phyloP scores from a whole-genome alignment of 2,888 invertebrate species.

The Rotaria sp. region DNA sequence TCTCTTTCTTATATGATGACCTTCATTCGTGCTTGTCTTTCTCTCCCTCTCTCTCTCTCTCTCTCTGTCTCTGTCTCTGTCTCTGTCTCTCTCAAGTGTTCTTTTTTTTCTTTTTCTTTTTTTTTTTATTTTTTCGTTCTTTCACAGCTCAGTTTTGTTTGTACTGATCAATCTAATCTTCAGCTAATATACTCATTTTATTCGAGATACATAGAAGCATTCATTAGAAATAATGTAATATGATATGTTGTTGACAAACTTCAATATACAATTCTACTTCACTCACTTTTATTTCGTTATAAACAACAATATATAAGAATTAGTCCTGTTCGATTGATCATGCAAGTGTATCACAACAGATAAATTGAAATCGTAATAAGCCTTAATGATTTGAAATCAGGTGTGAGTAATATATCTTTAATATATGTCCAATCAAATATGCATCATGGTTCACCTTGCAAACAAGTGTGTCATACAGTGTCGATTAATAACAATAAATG shows the following conservation, averaged over 20 bases:
- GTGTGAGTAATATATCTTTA: background rate
- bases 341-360: background rate
- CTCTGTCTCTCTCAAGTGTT: background rate
- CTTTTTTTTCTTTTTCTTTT: background rate
- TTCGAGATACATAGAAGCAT: too few relatives aligned
- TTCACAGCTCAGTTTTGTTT: background rate
- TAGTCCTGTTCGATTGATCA: background rate
- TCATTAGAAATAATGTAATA: background rate
- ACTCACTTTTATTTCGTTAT: background rate
- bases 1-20: background rate
- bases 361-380: background rate
- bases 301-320: background rate
- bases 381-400: background rate
- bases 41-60: background rate
- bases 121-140: too few relatives aligned
- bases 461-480: too few relatives aligned
- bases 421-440: background rate
- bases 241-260: background rate
- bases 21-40: background rate
- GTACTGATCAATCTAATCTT: background rate
- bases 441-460: too few relatives aligned
- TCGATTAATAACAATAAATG: too few relatives aligned
- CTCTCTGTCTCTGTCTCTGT: background rate
- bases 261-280: background rate
- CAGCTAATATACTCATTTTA: background rate